Evolutionary conservation across 2,113 vertebrate genomes (phyloP), one percentile per base, ranked within the genome.

Genomic region (Mola mola): DNA sequence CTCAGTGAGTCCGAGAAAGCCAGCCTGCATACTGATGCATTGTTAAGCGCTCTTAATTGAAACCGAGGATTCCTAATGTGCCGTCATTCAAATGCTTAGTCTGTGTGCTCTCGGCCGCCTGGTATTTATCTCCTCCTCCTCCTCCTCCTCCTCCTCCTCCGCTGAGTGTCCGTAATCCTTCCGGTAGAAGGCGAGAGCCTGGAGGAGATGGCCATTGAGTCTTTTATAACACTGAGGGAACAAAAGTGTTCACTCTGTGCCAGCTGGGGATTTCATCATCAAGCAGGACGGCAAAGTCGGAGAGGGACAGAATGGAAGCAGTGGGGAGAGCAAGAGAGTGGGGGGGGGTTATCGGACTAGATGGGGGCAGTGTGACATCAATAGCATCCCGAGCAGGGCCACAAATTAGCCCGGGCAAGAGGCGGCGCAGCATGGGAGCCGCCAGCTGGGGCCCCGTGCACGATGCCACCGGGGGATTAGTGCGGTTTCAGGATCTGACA

Each of bases 401-500:
- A 60, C 81, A 90, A 85, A 89, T 88, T 82, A 90, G 57, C 61
- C n/a, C 52, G 69, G n/a, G 79, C 61, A 44, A 73, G 73, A 66
- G 72, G 70, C 77, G 7, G 41, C 61, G 3, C 80, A 68, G 75
- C 82, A 84, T 73, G 81, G 67, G 79, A 87, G 73, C 64, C 34
- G 77, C 83, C 85, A 89, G 80, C 86, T 79, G 80, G 77, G 82
- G 72, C 59, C 69, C 56, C 4, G 41, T 11, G 63, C 17, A 44
- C 81, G 37, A 46, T 66, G 85, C 80, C 82, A 84, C 82, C 50
- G 52, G 83, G 78, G 87, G 89, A 90, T 89, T 88, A 89, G 67
- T 60, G 0, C 53, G 75, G 73, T 74, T 88, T 84, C 78, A 57
- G 67, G 63, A 72, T 84, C 67, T 86, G 78, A 87, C 84, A 89